Evolutionary conservation across 1,140 invertebrate species (phyloP).

Genomic region (Pseudobourletiella spinata): DNA sequence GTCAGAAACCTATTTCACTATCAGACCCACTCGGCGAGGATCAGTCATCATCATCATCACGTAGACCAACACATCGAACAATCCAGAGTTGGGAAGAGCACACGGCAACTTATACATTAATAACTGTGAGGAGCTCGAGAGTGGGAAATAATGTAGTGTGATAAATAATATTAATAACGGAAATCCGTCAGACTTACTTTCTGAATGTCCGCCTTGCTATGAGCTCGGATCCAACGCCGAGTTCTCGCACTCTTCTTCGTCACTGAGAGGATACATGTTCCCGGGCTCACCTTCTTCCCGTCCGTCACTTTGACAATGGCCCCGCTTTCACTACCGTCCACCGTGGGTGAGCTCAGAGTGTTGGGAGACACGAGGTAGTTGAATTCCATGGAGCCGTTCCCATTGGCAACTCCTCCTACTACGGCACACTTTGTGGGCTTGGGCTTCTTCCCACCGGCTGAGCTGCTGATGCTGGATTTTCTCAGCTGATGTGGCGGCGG

Average conservation of each 20-base stretch:
- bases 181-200: conserved; percentile 16
- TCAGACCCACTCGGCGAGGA: too few relatives aligned
- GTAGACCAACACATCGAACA: too few relatives aligned
- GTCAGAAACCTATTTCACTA: too few relatives aligned
- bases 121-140: too few relatives aligned
- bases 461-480: not conserved
- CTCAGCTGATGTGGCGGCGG: not conserved
- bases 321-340: not conserved
- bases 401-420: not conserved
- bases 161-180: not conserved
- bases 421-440: conserved; percentile 1
- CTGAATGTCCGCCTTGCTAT: conserved; percentile 27
- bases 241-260: conserved; percentile 27
- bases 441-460: not conserved
- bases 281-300: not conserved
- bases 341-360: not conserved
- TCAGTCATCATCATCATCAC: too few relatives aligned
- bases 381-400: not conserved
- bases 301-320: not conserved
- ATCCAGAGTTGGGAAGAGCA: too few relatives aligned
- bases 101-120: not conserved
- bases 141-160: not conserved
- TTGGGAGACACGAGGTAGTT: not conserved
- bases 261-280: not conserved
- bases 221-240: conserved; percentile 34